Evolutionary conservation across 2,113 vertebrate genomes (phyloP).

Genomic region (Otocyon megalotis): DNA sequence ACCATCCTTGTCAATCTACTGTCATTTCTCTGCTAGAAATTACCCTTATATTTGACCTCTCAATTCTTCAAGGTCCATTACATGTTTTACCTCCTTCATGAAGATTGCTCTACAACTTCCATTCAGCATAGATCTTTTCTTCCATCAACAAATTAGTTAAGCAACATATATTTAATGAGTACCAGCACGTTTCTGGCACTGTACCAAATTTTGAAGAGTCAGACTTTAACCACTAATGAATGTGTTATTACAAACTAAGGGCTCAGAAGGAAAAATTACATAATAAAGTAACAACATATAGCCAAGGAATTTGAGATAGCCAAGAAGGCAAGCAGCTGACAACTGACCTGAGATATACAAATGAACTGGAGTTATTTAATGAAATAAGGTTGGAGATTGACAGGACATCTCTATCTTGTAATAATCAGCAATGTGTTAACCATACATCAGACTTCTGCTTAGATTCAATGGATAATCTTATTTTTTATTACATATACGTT

Average conservation of each 20-base stretch:
- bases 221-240: background rate
- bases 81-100: background rate
- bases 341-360: background rate
- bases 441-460: background rate
- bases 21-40: background rate
- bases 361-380: background rate
- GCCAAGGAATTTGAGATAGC: background rate
- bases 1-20: background rate
- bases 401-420: background rate
- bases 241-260: background rate
- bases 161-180: background rate
- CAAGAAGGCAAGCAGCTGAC: background rate
- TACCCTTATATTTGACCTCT: background rate
- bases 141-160: background rate
- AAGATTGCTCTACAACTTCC: background rate
- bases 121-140: background rate
- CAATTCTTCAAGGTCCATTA: background rate
- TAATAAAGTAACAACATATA: background rate
- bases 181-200: background rate
- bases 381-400: background rate
- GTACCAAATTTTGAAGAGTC: background rate
- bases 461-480: background rate
- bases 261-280: background rate
- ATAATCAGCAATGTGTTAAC: background rate
- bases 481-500: background rate